Base-by-base conservation (phyloP, 1,140 invertebrate genomes). In the Diprion similis region DNA sequence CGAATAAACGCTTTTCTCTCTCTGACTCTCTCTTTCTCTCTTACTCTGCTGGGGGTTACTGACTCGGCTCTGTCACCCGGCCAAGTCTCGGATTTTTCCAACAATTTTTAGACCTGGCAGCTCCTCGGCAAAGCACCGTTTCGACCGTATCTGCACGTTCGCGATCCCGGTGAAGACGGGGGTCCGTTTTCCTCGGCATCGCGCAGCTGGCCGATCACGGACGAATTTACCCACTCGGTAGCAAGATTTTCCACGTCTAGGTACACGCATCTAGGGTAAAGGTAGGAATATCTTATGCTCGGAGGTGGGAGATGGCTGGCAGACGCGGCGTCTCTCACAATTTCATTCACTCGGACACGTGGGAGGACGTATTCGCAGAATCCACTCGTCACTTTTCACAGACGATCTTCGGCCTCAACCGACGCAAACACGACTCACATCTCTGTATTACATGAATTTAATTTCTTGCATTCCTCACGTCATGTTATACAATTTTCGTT, bases 51-150 rank as follows among this genome's bases (percentile, higher is more conserved):
- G 51, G 51, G 51, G 51, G 51, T 59, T 59, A 59, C 51, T 59
- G 51, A 59, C 51, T 59, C 51, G 11, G 51, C 51, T 59, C 51
- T 59, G 51, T 59, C 51, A 59, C 51, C 51, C 11, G n/a, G 51
- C 51, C 51, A 59, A 59, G 51, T 59, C 51, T 13, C n/a, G 51
- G 8, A 59, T 59, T 59, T 59, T 59, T 59, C 51, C 51, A 59
- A 59, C 51, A 59, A 59, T 59, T 59, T 59, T 59, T 59, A 59
- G 51, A 59, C 51, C 51, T 59, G 51, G 51, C 51, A 59, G 24
- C 24, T 37, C 24, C 24, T 37, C 24, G 24, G 24, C 24, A 37
- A 9, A 59, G 51, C 51, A 59, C 51, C 51, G n/a, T 59, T 59
- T 59, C 51, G n/a, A 59, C 11, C 51, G 51, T 59, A 37, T 37